Evolutionary conservation across 2,888 invertebrate genomes (phyloP).

Genomic region (Drosophila yooni): DNA sequence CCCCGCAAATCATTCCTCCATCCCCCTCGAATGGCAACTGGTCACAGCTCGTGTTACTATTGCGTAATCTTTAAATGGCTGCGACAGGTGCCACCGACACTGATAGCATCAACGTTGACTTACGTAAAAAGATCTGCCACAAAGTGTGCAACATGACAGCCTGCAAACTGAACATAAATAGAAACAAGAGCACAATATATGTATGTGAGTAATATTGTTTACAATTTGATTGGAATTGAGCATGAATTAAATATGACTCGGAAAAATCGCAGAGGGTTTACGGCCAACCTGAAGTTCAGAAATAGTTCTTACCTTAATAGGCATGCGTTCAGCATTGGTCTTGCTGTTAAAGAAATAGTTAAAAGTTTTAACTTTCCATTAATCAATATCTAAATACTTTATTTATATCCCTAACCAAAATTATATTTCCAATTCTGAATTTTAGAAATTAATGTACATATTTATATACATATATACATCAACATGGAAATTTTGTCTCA

Average conservation of each 20-base stretch:
- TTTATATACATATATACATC: background rate
- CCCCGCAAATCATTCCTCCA: constrained; percentile 18
- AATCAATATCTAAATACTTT: background rate
- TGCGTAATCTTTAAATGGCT: constrained; percentile 16
- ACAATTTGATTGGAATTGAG: background rate
- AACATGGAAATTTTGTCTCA: background rate
- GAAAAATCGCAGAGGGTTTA: background rate
- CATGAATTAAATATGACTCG: background rate
- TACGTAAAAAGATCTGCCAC: constrained; percentile 12
- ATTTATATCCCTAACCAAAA: background rate
- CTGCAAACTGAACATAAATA: background rate
- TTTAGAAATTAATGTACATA: background rate
- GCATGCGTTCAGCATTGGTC: background rate
- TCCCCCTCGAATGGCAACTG: constrained; percentile 36
- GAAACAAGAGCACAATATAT: background rate
- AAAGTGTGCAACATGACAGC: constrained; percentile 24
- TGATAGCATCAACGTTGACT: constrained; percentile 27
- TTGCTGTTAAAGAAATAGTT: background rate
- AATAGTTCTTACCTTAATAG: background rate
- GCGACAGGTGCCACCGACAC: constrained; percentile 36
- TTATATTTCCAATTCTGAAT: background rate
- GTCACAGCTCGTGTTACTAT: constrained; percentile 52
- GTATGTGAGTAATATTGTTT: background rate
- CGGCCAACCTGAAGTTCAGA: background rate
- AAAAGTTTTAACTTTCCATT: too few relatives aligned